A percentile compares a stretch with the other conserved stretches of the same genome.
These are phyloP conservation scores for Montipora efflorescens DNA, from an alignment of 64 coral and sea anemone genomes.

Conservation along the genomic window DNA sequence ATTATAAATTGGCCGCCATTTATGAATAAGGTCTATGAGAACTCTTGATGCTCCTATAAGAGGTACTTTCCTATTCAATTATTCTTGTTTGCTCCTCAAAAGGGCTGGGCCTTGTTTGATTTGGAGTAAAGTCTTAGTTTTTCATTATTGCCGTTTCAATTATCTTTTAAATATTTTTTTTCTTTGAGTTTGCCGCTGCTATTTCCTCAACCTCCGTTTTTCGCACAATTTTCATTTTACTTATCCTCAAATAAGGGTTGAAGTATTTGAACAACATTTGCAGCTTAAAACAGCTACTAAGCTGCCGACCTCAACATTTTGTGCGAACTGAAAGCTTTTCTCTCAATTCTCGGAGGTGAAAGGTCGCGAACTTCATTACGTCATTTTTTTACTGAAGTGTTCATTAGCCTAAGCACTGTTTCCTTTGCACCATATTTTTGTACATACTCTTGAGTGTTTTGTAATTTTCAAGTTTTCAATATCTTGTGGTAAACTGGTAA, in stretches of 20 bases:
- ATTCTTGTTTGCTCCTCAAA: not conserved
- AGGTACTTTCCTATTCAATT: not conserved
- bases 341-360: not conserved
- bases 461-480: conserved; percentile 14
- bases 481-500: not conserved
- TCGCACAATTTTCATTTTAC: no score
- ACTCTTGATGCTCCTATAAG: not conserved
- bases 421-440: not conserved
- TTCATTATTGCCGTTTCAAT: not conserved
- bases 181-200: not conserved
- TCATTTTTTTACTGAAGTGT: not conserved
- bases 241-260: no score
- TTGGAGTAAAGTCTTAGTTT: not conserved
- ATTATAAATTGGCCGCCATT: no score
- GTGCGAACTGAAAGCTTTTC: not conserved
- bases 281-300: not conserved
- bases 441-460: conserved; percentile 40
- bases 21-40: not conserved
- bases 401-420: not conserved
- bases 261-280: not conserved
- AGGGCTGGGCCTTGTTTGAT: conserved; percentile 21
- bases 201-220: not conserved
- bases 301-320: not conserved
- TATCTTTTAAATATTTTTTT: not conserved
- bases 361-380: not conserved